Percentiles rank a stretch among this genome's conserved stretches.
phyloP scores from a whole-genome alignment of 2,113 vertebrate species.

The Mesoclemmys tuberculata region DNA sequence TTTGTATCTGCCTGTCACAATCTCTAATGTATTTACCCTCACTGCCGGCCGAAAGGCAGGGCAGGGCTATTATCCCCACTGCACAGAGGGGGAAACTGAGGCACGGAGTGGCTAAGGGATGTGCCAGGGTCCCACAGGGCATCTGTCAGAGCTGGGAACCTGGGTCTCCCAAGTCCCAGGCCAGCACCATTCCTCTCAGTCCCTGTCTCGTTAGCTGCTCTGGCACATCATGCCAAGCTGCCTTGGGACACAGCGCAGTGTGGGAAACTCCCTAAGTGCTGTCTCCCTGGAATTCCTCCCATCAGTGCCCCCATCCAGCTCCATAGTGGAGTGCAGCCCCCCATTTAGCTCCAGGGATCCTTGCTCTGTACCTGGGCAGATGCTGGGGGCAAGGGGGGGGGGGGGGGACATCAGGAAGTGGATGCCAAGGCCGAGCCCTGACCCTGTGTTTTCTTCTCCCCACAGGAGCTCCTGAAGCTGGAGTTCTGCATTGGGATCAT shows the following conservation, averaged over 20 bases:
- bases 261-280: background rate
- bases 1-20: background rate
- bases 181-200: background rate
- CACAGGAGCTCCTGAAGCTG: slow-evolving; percentile 87
- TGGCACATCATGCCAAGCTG: background rate
- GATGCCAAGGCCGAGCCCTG: no score
- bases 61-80: background rate
- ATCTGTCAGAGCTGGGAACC: background rate
- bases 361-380: background rate
- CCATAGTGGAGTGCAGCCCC: background rate
- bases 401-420: background rate
- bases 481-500: slow-evolving; percentile 93
- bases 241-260: background rate
- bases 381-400: background rate
- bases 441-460: background rate
- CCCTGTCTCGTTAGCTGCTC: background rate
- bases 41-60: no score
- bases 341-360: background rate
- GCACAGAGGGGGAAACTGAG: background rate
- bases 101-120: background rate
- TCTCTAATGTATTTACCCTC: background rate
- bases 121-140: background rate
- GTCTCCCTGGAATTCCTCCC: background rate
- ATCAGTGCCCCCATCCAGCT: background rate
- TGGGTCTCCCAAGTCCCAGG: background rate